A percentile compares a stretch with the other conserved stretches of the same genome.
Conservation (phyloP, 2,888 invertebrate species). For the Unio pictorum region DNA sequence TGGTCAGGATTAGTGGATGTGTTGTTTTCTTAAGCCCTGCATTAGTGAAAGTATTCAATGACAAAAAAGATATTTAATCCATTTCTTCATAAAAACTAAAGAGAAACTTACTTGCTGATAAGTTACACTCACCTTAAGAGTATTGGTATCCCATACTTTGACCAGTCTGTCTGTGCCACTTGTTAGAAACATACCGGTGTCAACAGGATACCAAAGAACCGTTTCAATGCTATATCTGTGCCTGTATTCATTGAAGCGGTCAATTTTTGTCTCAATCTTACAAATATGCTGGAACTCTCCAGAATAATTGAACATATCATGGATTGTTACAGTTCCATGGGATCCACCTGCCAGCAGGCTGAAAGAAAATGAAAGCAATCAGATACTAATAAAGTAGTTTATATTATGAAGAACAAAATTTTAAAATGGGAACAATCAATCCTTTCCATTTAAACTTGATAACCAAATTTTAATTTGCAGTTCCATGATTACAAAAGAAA, state of each 20-base stretch:
- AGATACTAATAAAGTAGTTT: background rate
- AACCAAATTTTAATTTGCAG: too few relatives aligned
- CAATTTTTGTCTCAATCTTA: slow-evolving; percentile 64
- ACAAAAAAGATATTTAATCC: too few relatives aligned
- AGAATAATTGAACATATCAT: slow-evolving; percentile 70
- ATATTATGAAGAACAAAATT: background rate
- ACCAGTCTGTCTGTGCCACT: slow-evolving; percentile 73
- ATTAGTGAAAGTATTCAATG: too few relatives aligned
- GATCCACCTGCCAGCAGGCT: slow-evolving; percentile 73
- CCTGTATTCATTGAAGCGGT: slow-evolving; percentile 50
- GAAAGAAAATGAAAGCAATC: slow-evolving; percentile 23
- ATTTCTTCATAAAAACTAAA: too few relatives aligned
- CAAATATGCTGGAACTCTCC: slow-evolving; percentile 66
- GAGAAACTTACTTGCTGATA: too few relatives aligned
- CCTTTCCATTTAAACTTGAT: too few relatives aligned
- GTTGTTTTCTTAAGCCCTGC: too few relatives aligned
- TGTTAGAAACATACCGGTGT: slow-evolving; percentile 74
- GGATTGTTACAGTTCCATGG: slow-evolving; percentile 72
- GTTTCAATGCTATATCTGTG: slow-evolving; percentile 66
- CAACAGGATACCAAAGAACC: slow-evolving; percentile 75
- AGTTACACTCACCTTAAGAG: slow-evolving; percentile 60
- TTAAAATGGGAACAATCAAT: too few relatives aligned
- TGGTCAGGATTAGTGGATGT: too few relatives aligned
- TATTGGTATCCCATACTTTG: slow-evolving; percentile 75
- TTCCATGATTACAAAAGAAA: too few relatives aligned